phyloP scores from a whole-genome alignment of 1,140 invertebrate species.

The Battus philenor region DNA sequence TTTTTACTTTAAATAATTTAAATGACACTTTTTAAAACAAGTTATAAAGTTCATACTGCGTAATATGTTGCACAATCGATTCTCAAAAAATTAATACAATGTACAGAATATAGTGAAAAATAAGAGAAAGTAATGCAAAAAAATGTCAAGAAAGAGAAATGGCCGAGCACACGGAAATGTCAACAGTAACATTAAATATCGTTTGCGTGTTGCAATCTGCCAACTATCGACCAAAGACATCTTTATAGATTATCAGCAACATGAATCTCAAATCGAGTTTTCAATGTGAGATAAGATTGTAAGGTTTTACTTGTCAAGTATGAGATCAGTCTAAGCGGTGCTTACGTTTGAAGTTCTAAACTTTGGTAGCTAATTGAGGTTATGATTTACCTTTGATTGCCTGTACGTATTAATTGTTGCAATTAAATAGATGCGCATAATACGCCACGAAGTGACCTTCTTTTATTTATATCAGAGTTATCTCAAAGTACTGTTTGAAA shows the following conservation, averaged over 20 bases:
- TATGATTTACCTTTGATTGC: too few species aligned
- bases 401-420: too few species aligned
- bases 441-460: too few species aligned
- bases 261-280: slow-evolving; percentile 3
- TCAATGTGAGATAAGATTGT: too few species aligned
- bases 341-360: too few species aligned
- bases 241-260: background rate
- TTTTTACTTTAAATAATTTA: background rate
- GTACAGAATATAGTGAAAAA: background rate
- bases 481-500: too few species aligned
- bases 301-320: too few species aligned
- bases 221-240: background rate
- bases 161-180: slow-evolving; percentile 2
- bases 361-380: too few species aligned
- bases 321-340: too few species aligned
- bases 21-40: slow-evolving; percentile 3
- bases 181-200: slow-evolving; percentile 3
- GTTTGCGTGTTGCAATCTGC: background rate
- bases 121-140: slow-evolving; percentile 9
- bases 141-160: slow-evolving; percentile 10
- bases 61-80: slow-evolving; percentile 2
- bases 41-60: slow-evolving; percentile 6
- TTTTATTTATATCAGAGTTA: too few species aligned
- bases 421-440: too few species aligned
- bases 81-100: background rate